phyloP scores from a whole-genome alignment of 2,113 vertebrate genomes.

The Hylia prasina region DNA sequence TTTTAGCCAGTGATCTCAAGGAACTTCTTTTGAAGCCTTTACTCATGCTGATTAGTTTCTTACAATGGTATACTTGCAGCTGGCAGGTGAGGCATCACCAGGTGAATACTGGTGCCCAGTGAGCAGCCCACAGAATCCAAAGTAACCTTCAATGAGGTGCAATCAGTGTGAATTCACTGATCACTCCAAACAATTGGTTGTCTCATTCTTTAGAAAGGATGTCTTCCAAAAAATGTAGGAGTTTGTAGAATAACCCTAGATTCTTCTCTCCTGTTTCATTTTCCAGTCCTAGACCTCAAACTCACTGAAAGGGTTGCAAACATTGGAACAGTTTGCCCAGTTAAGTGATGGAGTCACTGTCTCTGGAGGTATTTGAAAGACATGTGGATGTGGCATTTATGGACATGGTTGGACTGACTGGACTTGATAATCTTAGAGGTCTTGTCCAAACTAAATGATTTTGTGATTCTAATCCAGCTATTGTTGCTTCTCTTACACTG shows the following conservation, averaged over 20 bases:
- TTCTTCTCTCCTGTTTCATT: not conserved
- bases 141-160: not conserved
- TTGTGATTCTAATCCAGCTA: not conserved
- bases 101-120: not conserved
- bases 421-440: not conserved
- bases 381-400: not conserved
- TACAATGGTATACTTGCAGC: not conserved
- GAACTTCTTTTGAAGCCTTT: not conserved
- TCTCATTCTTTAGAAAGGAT: not conserved
- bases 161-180: not conserved
- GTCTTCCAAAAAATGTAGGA: not conserved
- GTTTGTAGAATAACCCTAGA: not conserved
- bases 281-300: not conserved
- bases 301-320: not conserved
- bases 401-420: not conserved
- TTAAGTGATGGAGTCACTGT: not conserved
- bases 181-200: not conserved
- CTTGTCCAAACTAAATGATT: fast-evolving
- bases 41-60: not conserved
- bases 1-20: not conserved
- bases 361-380: not conserved
- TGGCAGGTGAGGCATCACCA: not conserved
- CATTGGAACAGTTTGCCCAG: not conserved
- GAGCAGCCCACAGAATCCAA: not conserved
- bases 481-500: not conserved